Percentiles rank a stretch among this genome's conserved stretches.
Evolutionary conservation across 1,140 invertebrate species (phyloP).

Genomic region (Plectrocnemia conspersa): DNA sequence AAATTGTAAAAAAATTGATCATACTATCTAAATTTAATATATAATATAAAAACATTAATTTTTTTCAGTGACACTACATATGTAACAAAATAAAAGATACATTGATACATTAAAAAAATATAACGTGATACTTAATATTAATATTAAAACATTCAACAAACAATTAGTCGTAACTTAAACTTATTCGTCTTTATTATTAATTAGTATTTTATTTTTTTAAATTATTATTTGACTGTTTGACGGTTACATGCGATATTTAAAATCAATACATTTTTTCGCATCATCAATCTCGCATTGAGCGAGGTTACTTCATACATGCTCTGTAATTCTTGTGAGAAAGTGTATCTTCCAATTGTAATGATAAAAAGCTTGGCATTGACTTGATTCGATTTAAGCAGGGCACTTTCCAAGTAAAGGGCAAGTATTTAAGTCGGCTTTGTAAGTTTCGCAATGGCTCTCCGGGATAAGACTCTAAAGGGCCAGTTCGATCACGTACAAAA

Average conservation of each 20-base stretch:
- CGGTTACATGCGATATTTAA: neutral
- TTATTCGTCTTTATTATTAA: neutral
- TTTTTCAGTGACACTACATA: too few relatives aligned
- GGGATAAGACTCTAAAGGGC: neutral
- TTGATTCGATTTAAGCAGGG: slow-evolving; percentile 6
- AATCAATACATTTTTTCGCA: slow-evolving; percentile 10
- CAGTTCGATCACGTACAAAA: slow-evolving; percentile 6
- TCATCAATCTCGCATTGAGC: slow-evolving; percentile 6
- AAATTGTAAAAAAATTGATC: too few relatives aligned
- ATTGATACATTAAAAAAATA: too few relatives aligned
- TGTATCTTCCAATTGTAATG: neutral
- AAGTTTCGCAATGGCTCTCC: neutral
- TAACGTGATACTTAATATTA: too few relatives aligned
- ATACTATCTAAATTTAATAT: too few relatives aligned
- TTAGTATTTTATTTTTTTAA: neutral
- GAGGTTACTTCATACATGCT: too few relatives aligned
- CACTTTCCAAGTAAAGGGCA: neutral
- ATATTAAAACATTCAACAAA: neutral
- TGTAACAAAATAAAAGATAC: too few relatives aligned
- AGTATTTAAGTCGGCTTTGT: neutral
- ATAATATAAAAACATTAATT: too few relatives aligned
- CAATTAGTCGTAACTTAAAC: neutral
- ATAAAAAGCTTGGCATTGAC: neutral
- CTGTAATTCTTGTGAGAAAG: too few relatives aligned
- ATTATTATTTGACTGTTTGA: neutral